These are phyloP conservation scores for Cydia strobilella DNA, from an alignment of 1,140 invertebrate species.

Conservation along the genomic window DNA sequence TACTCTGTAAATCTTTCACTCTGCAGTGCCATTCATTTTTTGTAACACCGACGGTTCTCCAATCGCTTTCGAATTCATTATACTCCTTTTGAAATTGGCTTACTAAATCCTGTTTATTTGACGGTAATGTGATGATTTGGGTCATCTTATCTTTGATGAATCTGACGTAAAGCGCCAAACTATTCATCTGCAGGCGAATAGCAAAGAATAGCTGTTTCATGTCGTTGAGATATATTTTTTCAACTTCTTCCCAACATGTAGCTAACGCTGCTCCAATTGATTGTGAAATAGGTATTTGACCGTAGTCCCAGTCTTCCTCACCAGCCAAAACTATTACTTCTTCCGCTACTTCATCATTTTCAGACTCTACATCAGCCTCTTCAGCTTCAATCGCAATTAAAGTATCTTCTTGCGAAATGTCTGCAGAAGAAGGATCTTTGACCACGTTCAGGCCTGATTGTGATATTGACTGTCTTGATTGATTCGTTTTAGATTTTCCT, in stretches of 20 bases:
- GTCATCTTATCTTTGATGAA: slow-evolving; percentile 77
- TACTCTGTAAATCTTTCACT: slow-evolving; percentile 65
- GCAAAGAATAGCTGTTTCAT: slow-evolving; percentile 80
- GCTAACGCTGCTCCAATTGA: slow-evolving; percentile 69
- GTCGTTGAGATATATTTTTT: slow-evolving; percentile 79
- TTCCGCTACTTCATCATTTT: slow-evolving; percentile 47
- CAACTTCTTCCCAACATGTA: slow-evolving; percentile 80
- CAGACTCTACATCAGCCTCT: slow-evolving; percentile 42
- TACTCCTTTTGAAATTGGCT: slow-evolving; percentile 79
- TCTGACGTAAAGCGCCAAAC: slow-evolving; percentile 78
- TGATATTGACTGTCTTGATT: slow-evolving; percentile 43
- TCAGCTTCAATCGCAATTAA: slow-evolving; percentile 35
- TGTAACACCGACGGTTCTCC: slow-evolving; percentile 74
- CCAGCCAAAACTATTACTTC: slow-evolving; percentile 71
- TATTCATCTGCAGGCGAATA: slow-evolving; percentile 77
- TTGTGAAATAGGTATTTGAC: slow-evolving; percentile 67
- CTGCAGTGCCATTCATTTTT: slow-evolving; percentile 77
- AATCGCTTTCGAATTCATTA: slow-evolving; percentile 81
- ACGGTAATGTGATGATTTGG: slow-evolving; percentile 79
- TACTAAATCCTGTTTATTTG: slow-evolving; percentile 79
- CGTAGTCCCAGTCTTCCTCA: slow-evolving; percentile 79
- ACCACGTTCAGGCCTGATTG: slow-evolving; percentile 53
- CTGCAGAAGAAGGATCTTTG: slow-evolving; percentile 52
- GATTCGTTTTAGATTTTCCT: slow-evolving; percentile 56
- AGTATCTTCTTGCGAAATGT: slow-evolving; percentile 44